Percentiles rank a stretch among this genome's conserved stretches.
phyloP scores from a whole-genome alignment of 1,140 invertebrate species.

The Drosophila littoralis region DNA sequence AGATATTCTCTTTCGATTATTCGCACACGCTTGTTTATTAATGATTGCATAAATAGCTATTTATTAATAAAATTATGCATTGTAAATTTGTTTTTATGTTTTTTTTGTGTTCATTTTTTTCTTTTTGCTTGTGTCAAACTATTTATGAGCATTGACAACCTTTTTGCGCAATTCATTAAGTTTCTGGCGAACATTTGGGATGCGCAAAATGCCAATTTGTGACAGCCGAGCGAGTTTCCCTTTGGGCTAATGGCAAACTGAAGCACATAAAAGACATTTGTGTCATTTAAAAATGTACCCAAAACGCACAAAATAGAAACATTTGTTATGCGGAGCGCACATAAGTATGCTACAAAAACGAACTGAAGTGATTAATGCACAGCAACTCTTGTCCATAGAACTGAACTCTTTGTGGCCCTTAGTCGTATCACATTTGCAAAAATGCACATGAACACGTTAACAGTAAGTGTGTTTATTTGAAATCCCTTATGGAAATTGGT shows the following conservation, averaged over 20 bases:
- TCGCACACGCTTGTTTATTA: conserved; percentile 37
- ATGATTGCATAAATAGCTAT: conserved; percentile 25
- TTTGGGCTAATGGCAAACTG: conserved; percentile 19
- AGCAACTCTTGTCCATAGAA: conserved; percentile 21
- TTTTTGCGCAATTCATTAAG: conserved; percentile 44
- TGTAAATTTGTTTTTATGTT: neutral
- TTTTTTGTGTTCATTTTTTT: neutral
- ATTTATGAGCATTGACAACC: conserved; percentile 30
- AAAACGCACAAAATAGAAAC: conserved; percentile 10
- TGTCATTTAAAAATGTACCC: conserved; percentile 23
- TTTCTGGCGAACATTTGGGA: conserved; percentile 13
- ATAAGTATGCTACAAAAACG: conserved; percentile 27
- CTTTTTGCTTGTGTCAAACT: conserved; percentile 12
- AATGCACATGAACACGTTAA: conserved; percentile 10
- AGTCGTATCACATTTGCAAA: conserved; percentile 13
- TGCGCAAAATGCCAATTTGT: conserved; percentile 42
- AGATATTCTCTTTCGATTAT: conserved; percentile 14
- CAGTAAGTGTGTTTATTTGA: neutral
- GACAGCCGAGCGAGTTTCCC: conserved; percentile 24
- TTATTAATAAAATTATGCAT: conserved; percentile 21
- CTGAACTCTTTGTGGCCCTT: neutral
- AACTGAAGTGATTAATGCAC: conserved; percentile 50
- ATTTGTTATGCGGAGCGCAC: conserved; percentile 30
- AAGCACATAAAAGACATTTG: conserved; percentile 36
- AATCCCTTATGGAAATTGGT: conserved; percentile 38